A percentile compares a stretch with the other conserved stretches of the same genome.
phyloP scores from a whole-genome alignment of 2,797 vertebrate genomes.

The Bryconaethiops microstoma region DNA sequence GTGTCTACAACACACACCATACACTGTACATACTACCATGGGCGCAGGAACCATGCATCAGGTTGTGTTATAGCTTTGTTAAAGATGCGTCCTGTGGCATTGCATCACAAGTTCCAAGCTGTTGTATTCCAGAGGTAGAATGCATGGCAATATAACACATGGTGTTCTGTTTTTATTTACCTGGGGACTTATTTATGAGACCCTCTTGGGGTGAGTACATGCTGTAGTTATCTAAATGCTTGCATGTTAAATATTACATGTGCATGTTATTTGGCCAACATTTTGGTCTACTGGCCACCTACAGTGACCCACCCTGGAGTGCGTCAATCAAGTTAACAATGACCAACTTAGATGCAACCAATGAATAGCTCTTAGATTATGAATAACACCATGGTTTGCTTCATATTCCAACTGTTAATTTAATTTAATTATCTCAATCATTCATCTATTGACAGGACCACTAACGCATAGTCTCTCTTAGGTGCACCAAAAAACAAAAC shows the following conservation, averaged over 20 bases:
- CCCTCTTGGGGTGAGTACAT: background rate
- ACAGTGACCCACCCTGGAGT: background rate
- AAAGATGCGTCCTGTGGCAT: background rate
- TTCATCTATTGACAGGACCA: no score
- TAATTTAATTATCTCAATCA: no score
- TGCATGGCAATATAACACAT: background rate
- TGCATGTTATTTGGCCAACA: background rate
- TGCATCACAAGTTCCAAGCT: background rate
- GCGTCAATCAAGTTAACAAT: background rate
- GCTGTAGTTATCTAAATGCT: background rate
- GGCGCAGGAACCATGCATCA: no score
- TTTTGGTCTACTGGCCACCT: background rate
- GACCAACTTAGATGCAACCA: background rate
- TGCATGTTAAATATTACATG: no score
- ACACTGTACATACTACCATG: no score
- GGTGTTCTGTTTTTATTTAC: constrained; percentile 1
- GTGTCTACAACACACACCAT: no score
- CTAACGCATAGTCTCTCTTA: background rate
- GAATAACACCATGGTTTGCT: background rate
- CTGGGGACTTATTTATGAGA: background rate
- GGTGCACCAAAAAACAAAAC: no score
- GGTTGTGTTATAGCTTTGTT: constrained; percentile 11
- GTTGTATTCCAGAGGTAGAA: background rate
- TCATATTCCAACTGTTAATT: no score
- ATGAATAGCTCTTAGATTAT: background rate